Evolutionary conservation across 2,888 invertebrate species (phyloP).

Genomic region (Halocaridina rubra): DNA sequence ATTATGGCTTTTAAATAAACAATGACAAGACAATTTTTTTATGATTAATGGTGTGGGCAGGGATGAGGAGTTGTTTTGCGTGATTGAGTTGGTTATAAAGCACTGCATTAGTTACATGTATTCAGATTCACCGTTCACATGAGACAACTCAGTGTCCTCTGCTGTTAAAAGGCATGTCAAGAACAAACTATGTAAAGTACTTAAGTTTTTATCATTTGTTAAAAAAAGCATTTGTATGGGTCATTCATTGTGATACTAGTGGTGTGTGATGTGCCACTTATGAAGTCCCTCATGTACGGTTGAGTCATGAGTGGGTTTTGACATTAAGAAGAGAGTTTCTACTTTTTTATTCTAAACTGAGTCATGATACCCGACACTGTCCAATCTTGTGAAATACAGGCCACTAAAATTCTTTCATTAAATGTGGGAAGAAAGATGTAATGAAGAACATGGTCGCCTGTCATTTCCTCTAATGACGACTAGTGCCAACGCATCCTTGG

Average conservation of each 20-base stretch:
- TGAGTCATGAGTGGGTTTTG: neutral
- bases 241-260: neutral
- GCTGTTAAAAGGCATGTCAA: conserved; percentile 1
- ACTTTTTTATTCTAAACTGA: no score
- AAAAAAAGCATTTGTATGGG: conserved; percentile 1
- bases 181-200: neutral
- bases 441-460: no score
- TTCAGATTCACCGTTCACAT: neutral
- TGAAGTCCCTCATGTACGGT: neutral
- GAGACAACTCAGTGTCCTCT: neutral
- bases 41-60: neutral
- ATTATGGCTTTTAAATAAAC: no score
- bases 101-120: neutral
- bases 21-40: no score
- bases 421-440: no score
- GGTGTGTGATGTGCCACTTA: neutral
- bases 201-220: neutral
- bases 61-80: neutral
- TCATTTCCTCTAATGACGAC: no score
- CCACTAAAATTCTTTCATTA: no score
- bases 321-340: no score
- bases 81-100: neutral
- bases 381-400: no score
- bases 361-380: no score
- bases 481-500: no score